Percentiles rank a stretch among this genome's conserved stretches.
These are phyloP conservation scores for Ichneumoninae sp. DNA, from an alignment of 2,888 invertebrate species.

Conservation along the genomic window DNA sequence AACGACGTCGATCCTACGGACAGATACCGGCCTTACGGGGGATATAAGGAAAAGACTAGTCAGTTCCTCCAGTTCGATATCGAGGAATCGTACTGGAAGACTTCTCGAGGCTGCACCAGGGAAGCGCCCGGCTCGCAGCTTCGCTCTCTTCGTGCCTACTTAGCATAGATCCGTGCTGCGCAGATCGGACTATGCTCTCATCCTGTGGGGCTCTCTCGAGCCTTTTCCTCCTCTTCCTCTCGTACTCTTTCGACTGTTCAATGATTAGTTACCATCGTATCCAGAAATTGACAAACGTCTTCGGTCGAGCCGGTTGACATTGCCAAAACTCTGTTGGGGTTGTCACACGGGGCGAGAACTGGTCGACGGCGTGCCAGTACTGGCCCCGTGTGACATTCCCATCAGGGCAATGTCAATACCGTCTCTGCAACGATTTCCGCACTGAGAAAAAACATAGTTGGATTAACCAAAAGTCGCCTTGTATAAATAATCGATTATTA, in stretches of 20 bases:
- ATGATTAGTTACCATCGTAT: slow-evolving; percentile 12
- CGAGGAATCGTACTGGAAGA: slow-evolving; percentile 26
- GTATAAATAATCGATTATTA: too few species aligned
- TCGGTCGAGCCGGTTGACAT: neutral
- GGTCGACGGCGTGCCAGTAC: too few species aligned
- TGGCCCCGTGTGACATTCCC: too few species aligned
- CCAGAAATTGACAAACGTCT: too few species aligned
- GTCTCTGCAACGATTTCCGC: neutral
- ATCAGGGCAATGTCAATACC: too few species aligned
- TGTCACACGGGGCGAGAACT: too few species aligned
- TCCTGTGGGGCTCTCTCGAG: slow-evolving; percentile 43
- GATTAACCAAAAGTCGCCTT: too few species aligned
- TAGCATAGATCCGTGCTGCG: slow-evolving; percentile 44
- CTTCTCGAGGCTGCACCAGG: slow-evolving; percentile 26
- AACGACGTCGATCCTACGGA: slow-evolving; percentile 53
- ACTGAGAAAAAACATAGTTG: too few species aligned
- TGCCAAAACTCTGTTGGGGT: neutral
- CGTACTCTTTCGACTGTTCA: slow-evolving; percentile 14
- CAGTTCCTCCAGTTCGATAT: slow-evolving; percentile 34
- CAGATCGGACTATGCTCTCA: slow-evolving; percentile 25
- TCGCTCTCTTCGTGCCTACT: slow-evolving; percentile 35
- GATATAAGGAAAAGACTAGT: slow-evolving; percentile 40
- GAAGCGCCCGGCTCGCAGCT: slow-evolving; percentile 17
- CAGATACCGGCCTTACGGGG: slow-evolving; percentile 34
- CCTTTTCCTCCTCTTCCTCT: slow-evolving; percentile 57